Conservation (phyloP, 2,888 invertebrate genomes). For the Diogma glabrata region DNA sequence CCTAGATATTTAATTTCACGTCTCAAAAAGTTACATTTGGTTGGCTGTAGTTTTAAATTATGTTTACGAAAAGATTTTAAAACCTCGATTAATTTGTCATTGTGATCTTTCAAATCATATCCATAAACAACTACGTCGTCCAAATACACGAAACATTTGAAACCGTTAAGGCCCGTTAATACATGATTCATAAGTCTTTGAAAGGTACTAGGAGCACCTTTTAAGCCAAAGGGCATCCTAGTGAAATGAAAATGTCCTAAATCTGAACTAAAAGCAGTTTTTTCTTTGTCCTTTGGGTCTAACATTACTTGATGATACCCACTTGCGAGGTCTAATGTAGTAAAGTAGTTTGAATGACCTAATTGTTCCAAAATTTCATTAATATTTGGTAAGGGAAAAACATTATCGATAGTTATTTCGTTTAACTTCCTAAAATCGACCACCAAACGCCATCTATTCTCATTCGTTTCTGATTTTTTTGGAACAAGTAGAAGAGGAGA, state of each 20-base stretch:
- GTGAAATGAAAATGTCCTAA: constrained; percentile 20
- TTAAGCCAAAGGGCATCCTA: constrained; percentile 20
- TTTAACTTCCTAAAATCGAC: constrained; percentile 8
- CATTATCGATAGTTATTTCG: constrained; percentile 2
- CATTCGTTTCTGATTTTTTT: constrained; percentile 1
- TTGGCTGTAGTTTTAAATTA: not conserved
- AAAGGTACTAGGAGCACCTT: constrained; percentile 23
- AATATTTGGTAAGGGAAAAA: constrained; percentile 18
- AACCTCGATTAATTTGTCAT: constrained; percentile 2
- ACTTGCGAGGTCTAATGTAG: constrained; percentile 17
- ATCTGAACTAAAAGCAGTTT: constrained; percentile 19
- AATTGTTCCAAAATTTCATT: constrained; percentile 15
- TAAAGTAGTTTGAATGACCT: constrained; percentile 16
- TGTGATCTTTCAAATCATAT: constrained; percentile 1
- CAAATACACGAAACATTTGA: constrained; percentile 1
- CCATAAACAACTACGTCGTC: constrained; percentile 4
- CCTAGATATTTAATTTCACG: constrained; percentile 6
- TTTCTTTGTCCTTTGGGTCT: constrained; percentile 12
- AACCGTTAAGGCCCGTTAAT: not conserved
- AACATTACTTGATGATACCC: constrained; percentile 16
- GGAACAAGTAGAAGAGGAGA: constrained; percentile 5
- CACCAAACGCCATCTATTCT: constrained; percentile 3
- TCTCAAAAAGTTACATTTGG: not conserved
- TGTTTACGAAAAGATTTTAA: not conserved
- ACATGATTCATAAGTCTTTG: constrained; percentile 11